Conservation (phyloP, 2,113 vertebrate species). For the Rhea pennata region DNA sequence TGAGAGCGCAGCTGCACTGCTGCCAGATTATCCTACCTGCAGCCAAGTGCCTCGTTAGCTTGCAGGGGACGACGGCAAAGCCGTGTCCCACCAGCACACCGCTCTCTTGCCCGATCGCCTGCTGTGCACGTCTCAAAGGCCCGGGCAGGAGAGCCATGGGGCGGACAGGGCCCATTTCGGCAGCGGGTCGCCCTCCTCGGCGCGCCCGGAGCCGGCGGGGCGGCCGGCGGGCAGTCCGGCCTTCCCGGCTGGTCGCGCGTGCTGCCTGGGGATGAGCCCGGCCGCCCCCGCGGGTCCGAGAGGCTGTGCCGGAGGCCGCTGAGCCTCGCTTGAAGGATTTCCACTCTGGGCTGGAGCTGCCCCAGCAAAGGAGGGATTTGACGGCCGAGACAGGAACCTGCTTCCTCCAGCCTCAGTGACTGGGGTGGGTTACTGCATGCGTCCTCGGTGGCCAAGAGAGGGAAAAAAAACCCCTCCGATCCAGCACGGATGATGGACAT, state of each 20-base stretch:
- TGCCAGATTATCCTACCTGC: neutral
- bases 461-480: neutral
- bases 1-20: accelerated
- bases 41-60: neutral
- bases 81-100: accelerated
- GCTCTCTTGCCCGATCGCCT: neutral
- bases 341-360: neutral
- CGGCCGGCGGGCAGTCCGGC: neutral
- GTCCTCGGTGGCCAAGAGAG: neutral
- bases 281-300: neutral
- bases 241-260: accelerated
- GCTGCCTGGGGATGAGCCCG: neutral
- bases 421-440: too few species aligned
- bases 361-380: neutral
- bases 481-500: too few species aligned
- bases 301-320: neutral
- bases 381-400: neutral
- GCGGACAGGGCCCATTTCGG: neutral
- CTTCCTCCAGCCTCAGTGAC: neutral
- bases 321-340: neutral
- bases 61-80: neutral
- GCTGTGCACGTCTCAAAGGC: neutral
- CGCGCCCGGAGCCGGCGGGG: neutral
- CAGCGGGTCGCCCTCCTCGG: accelerated
- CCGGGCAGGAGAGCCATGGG: neutral